These are phyloP conservation scores for Gambusia holbrooki DNA, from an alignment of 2,113 vertebrate species.

Conservation along the genomic window DNA sequence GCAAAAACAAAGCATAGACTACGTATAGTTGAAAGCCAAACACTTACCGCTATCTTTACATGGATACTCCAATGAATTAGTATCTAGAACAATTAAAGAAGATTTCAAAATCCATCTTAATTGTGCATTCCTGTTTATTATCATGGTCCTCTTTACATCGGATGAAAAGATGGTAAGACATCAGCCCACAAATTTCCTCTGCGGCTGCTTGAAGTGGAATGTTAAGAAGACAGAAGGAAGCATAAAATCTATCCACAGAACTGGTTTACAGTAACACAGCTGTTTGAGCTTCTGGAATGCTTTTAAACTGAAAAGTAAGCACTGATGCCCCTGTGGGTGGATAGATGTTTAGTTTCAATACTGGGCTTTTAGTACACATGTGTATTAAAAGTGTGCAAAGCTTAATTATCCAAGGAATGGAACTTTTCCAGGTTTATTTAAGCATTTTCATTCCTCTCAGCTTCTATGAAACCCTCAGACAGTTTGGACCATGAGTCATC, in stretches of 20 bases:
- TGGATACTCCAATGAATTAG: neutral
- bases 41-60: neutral
- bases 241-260: slow-evolving; percentile 8
- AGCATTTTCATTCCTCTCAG: neutral
- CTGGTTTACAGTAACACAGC: slow-evolving; percentile 10
- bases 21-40: neutral
- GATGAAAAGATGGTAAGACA: slow-evolving; percentile 44
- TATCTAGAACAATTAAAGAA: slow-evolving; percentile 28
- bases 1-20: neutral
- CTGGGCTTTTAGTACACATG: neutral
- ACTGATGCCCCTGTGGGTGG: neutral
- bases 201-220: slow-evolving; percentile 62
- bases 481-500: neutral
- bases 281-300: slow-evolving; percentile 2
- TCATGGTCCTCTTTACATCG: slow-evolving; percentile 54
- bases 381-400: neutral
- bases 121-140: slow-evolving; percentile 70
- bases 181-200: slow-evolving; percentile 16
- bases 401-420: neutral
- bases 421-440: neutral
- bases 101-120: neutral
- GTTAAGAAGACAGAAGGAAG: slow-evolving; percentile 59
- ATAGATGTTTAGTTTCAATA: neutral
- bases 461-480: neutral
- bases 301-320: neutral